Base-by-base conservation (phyloP, 35 echinoderm and acorn worm genomes). In the Heliocidaris tuberculata region DNA sequence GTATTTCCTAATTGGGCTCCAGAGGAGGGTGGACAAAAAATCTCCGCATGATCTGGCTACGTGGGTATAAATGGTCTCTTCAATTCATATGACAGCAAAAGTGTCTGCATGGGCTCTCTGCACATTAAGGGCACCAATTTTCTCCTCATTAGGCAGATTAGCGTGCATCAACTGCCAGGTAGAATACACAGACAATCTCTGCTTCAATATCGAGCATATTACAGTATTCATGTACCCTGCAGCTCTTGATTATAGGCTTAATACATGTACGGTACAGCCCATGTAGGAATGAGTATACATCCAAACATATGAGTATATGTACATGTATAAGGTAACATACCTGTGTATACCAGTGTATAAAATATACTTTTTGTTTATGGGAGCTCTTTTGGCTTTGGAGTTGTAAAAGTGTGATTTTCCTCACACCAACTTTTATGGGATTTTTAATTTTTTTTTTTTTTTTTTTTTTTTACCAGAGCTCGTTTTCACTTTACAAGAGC, bases 101-200 rank as follows among this genome's bases (percentile, higher is more conserved):
- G 65, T 78, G 65, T 27, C 21, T 78, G 52, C 52, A 15, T 56
- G 65, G 65, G 65, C 65, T 78, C 65, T 78, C 15, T n/a, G 27
- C 65, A 78, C 65, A 78, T 78, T 78, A 78, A 24, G 65, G 65
- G 65, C 21, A 78, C 65, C 65, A 78, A 78, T 78, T 78, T 78
- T 78, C 65, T 78, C 4, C 27, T 78, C 65, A 78, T 78, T 78
- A 78, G 65, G 65, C 65, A n/a, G 4, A 78, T 78, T 78, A 78
- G 65, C 65, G 27, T 27, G 65, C 27, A n/a, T 9, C 65, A n/a
- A 78, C 65, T 78, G 65, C 65, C 21, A 24, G 15, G 65, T 24
- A 78, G 65, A 78, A 78, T 56, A 56, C 52, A 56, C 15, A 15
- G 52, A 15, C 52, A 56, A 56, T 78, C 65, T n/a, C 65, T 9